Base-by-base conservation (phyloP, 2,113 vertebrate genomes). In the Cyanoderma ruficeps region DNA sequence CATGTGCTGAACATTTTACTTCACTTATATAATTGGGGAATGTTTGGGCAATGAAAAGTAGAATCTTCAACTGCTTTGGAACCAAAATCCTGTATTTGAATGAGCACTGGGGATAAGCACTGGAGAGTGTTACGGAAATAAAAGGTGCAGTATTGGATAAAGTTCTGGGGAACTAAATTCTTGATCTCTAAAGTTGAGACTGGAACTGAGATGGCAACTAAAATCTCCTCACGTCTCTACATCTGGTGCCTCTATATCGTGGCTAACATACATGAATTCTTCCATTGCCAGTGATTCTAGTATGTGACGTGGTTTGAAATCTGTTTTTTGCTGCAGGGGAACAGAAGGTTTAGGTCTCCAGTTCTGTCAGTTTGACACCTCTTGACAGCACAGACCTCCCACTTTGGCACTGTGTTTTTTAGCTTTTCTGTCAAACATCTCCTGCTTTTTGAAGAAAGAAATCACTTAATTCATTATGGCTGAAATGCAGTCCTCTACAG, bases 271-370 rank as follows among this genome's bases (percentile, higher is more conserved):
- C 75, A 91, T 65, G 75, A 91, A 72, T 80, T 22, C 55, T 94
- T 91, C 71, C 59, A 91, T 25, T 96, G 93, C 91, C 90, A 96
- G 82, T 90, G 90, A 46, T 87, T 90, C 84, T 86, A 74, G 46
- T 63, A 44, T 88, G 63, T 96, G 95, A 96, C 56, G 75, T 90
- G 78, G 42, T 89, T 91, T 61, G 50, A 96, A 95, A 96, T 96
- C 94, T 95, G 93, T 80, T 96, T 96, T 91, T 93, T 11, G 6
- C 84, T 91, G 50, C 60, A 95, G 82, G 47, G 59, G 87, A 96
- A 93, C 95, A 96, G 93, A 96, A 96, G 95, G 79, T 91, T 96
- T 96, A 90, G 90, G 75, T 97, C 82, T 93, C 82, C 87, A 90
- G 57, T 67, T 96, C 81, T 93, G 81, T 93, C 90, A 91, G 10